phyloP scores from a whole-genome alignment of 2,888 invertebrate species.

The Melanargia galathea region DNA sequence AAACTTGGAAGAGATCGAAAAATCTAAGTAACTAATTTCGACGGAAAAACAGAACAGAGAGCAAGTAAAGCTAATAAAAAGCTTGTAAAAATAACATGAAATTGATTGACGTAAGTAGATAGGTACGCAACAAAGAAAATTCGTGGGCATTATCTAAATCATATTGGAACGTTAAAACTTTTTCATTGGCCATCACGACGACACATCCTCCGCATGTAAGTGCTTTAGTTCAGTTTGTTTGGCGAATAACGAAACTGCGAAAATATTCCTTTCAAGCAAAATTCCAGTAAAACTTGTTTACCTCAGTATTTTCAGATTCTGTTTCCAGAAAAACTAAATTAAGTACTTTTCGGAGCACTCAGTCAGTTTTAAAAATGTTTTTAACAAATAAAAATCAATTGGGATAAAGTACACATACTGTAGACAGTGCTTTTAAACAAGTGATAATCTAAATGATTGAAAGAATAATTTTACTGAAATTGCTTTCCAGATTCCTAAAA shows the following conservation, averaged over 20 bases:
- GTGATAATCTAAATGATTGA: too few species aligned
- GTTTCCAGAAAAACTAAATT: background rate
- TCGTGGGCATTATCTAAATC: background rate
- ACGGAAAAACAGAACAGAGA: too few species aligned
- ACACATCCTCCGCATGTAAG: constrained; percentile 2
- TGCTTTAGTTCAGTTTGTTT: constrained; percentile 1
- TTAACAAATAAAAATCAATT: background rate
- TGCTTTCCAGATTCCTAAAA: too few species aligned
- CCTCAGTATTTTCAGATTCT: constrained; percentile 5
- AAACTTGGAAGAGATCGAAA: too few species aligned
- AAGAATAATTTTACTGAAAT: too few species aligned
- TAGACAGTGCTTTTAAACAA: too few species aligned
- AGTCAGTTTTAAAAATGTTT: background rate
- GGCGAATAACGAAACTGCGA: constrained; percentile 9
- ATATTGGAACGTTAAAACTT: constrained; percentile 8
- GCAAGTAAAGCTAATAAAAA: too few species aligned
- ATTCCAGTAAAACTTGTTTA: constrained; percentile 14
- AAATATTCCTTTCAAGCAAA: constrained; percentile 10
- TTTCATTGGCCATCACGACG: constrained; percentile 8
- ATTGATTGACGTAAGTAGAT: background rate
- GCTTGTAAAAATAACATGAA: background rate
- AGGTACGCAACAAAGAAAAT: background rate
- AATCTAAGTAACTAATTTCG: too few species aligned
- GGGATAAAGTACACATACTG: background rate
- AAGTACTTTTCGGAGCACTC: background rate